A percentile compares a stretch with the other conserved stretches of the same genome.
These are phyloP conservation scores for Drosophila elegans DNA, from an alignment of 1,140 invertebrate genomes.

Conservation along the genomic window DNA sequence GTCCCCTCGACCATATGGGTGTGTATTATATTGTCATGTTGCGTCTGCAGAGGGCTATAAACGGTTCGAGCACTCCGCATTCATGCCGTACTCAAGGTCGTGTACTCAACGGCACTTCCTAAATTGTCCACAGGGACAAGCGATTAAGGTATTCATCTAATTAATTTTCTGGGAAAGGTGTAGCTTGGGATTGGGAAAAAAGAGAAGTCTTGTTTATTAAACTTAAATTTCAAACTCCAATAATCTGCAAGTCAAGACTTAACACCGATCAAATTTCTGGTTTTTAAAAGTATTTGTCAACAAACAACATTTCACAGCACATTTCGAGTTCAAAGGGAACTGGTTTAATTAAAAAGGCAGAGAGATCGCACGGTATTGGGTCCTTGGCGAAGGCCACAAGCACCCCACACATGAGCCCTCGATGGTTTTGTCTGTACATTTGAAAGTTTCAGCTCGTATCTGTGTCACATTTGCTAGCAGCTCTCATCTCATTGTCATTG, in stretches of 20 bases:
- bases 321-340: constrained; percentile 1
- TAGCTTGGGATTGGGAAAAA: neutral
- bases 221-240: neutral
- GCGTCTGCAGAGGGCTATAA: constrained; percentile 24
- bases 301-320: neutral
- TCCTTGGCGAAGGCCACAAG: neutral
- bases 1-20: constrained; percentile 22
- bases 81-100: constrained; percentile 37
- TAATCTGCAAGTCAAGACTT: too few species aligned
- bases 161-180: constrained; percentile 1
- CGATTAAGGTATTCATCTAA: constrained; percentile 13
- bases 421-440: constrained; percentile 15
- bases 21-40: constrained; percentile 31
- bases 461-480: constrained; percentile 42
- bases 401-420: neutral
- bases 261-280: neutral
- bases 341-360: constrained; percentile 18
- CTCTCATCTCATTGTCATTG: constrained; percentile 36
- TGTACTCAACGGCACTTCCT: neutral
- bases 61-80: constrained; percentile 12
- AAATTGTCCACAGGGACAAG: constrained; percentile 17
- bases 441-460: constrained; percentile 34
- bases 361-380: neutral
- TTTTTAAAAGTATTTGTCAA: neutral
- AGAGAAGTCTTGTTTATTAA: too few species aligned